phyloP scores from a whole-genome alignment of 2,888 invertebrate genomes.

The Adela reaumurella region DNA sequence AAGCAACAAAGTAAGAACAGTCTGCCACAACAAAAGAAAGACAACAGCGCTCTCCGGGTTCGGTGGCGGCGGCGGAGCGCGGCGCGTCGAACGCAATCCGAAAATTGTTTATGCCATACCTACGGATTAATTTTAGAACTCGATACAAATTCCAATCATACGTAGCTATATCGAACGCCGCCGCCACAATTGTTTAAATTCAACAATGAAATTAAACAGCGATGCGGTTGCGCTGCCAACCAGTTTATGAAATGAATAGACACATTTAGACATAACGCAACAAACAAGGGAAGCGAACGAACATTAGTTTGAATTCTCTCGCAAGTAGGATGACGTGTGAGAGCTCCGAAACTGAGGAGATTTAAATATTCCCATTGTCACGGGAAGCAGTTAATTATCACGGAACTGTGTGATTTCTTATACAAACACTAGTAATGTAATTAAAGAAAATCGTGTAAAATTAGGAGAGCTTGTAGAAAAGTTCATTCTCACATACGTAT shows the following conservation, averaged over 20 bases:
- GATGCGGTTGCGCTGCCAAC: slow-evolving; percentile 1
- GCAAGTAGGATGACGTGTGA: no score
- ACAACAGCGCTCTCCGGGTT: not conserved
- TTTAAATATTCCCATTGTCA: not conserved
- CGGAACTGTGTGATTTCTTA: not conserved
- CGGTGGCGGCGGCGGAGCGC: slow-evolving; percentile 30
- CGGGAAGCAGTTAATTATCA: not conserved
- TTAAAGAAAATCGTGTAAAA: slow-evolving; percentile 6
- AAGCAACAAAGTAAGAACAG: not conserved
- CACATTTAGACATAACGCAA: not conserved
- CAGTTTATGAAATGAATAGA: not conserved
- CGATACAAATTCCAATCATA: slow-evolving; percentile 47
- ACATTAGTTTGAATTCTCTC: not conserved
- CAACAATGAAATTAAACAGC: slow-evolving; percentile 36
- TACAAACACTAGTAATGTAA: not conserved
- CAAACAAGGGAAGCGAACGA: not conserved
- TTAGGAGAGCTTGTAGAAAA: slow-evolving; percentile 24
- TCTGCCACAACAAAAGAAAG: not conserved
- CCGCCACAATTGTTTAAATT: slow-evolving; percentile 39
- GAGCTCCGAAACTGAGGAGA: not conserved
- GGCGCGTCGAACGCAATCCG: slow-evolving; percentile 36
- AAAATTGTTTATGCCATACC: slow-evolving; percentile 50
- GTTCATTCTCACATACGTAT: slow-evolving; percentile 43
- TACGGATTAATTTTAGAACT: slow-evolving; percentile 50
- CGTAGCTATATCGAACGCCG: slow-evolving; percentile 40